A percentile compares a stretch with the other conserved stretches of the same genome.
These are phyloP conservation scores for Anguilla japonica DNA, from an alignment of 2,113 vertebrate species.

Conservation along the genomic window DNA sequence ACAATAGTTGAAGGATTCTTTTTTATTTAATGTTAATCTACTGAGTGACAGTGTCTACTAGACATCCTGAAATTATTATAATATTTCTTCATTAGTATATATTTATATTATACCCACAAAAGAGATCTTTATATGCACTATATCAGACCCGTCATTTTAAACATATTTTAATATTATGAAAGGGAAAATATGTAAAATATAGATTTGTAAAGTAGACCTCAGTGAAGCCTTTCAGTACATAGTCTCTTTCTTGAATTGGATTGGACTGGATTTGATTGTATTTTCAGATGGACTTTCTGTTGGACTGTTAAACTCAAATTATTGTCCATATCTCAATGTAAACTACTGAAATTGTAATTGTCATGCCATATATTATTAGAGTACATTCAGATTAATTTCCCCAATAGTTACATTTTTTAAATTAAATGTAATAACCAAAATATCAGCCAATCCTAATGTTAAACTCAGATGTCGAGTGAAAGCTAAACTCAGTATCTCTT, in stretches of 20 bases:
- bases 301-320: conserved; percentile 36
- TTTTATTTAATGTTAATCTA: conserved; percentile 55
- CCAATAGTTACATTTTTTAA: not conserved
- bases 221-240: not conserved
- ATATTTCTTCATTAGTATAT: conserved; percentile 49
- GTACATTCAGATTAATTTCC: not conserved
- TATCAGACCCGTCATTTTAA: conserved; percentile 63
- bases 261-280: conserved; percentile 38
- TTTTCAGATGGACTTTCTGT: conserved; percentile 42
- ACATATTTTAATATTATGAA: conserved; percentile 44
- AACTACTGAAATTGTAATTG: conserved; percentile 11
- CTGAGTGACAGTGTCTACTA: conserved; percentile 43
- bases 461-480: conserved; percentile 79
- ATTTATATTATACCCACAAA: conserved; percentile 49
- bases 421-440: conserved; percentile 24
- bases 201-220: conserved; percentile 50
- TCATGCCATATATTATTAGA: conserved; percentile 1
- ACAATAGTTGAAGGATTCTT: conserved; percentile 51
- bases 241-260: conserved; percentile 42
- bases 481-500: conserved; percentile 76
- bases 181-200: conserved; percentile 62
- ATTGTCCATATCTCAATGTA: conserved; percentile 13
- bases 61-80: conserved; percentile 7
- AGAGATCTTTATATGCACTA: conserved; percentile 66
- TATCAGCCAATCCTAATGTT: conserved; percentile 34